Evolutionary conservation across 2,888 invertebrate species (phyloP).

Genomic region (Drosophila nr. medialis): DNA sequence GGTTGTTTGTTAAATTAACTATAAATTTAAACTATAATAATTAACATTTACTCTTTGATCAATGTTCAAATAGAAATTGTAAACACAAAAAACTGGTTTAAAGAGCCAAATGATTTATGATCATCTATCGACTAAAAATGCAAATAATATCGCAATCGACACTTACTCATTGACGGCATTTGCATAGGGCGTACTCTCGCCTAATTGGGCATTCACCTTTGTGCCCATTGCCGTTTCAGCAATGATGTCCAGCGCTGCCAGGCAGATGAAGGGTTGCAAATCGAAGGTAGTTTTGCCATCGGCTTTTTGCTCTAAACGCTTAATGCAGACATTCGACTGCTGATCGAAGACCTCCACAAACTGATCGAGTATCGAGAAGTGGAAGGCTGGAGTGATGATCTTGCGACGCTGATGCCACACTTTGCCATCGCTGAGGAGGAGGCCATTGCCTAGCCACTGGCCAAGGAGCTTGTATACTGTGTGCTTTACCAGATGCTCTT

Average conservation of each 20-base stretch:
- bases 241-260: slow-evolving; percentile 87
- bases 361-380: slow-evolving; percentile 91
- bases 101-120: too few relatives aligned
- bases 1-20: too few relatives aligned
- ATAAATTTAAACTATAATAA: background rate
- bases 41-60: background rate
- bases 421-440: slow-evolving; percentile 79
- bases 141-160: too few relatives aligned
- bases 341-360: slow-evolving; percentile 90
- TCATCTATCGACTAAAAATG: too few relatives aligned
- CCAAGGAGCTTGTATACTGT: slow-evolving; percentile 71
- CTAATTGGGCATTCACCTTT: slow-evolving; percentile 85
- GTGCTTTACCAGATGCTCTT: slow-evolving; percentile 78
- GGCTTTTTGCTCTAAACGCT: slow-evolving; percentile 86
- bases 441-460: slow-evolving; percentile 81
- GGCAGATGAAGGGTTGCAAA: slow-evolving; percentile 87
- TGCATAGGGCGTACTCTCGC: slow-evolving; percentile 89
- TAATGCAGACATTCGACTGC: slow-evolving; percentile 86
- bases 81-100: too few relatives aligned
- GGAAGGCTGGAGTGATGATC: slow-evolving; percentile 91
- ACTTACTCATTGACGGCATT: slow-evolving; percentile 88
- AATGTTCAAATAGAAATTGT: too few relatives aligned
- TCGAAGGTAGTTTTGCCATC: slow-evolving; percentile 85
- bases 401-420: slow-evolving; percentile 89
- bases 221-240: slow-evolving; percentile 83